phyloP scores from a whole-genome alignment of 2,888 invertebrate genomes.

The Serripes groenlandicus region DNA sequence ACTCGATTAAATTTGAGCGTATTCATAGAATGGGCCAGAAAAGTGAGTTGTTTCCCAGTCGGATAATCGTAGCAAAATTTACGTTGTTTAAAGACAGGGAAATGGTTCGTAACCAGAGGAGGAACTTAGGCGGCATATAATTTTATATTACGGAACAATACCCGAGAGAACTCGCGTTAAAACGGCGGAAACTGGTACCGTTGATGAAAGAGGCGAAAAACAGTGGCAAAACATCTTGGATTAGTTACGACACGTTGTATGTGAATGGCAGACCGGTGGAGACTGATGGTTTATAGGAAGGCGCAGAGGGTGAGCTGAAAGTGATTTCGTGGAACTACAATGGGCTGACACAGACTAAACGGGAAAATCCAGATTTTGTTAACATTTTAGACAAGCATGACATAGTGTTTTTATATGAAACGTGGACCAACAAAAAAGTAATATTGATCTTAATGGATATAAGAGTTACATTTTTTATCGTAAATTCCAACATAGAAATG shows the following conservation, averaged over 20 bases:
- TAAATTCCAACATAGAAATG: constrained; percentile 8
- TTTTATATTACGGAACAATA: no score
- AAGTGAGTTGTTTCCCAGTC: neutral
- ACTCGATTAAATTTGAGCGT: neutral
- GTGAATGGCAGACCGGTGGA: no score
- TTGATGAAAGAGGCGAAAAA: neutral
- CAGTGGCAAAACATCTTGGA: no score
- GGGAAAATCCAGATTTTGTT: constrained; percentile 10
- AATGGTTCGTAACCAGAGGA: neutral
- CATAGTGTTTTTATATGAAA: constrained; percentile 19
- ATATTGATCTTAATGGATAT: constrained; percentile 15
- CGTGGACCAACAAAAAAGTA: constrained; percentile 8
- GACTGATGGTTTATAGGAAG: neutral
- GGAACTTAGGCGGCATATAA: neutral
- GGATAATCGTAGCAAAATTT: neutral
- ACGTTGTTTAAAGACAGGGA: neutral
- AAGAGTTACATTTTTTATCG: neutral
- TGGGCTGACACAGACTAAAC: constrained; percentile 21
- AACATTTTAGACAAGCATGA: neutral
- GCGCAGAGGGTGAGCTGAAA: constrained; percentile 26
- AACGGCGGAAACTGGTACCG: neutral
- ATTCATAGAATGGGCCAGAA: neutral
- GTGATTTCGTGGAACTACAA: constrained; percentile 35
- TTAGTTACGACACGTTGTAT: no score
- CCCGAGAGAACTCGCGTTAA: no score